phyloP scores from a whole-genome alignment of 1,140 invertebrate genomes.

The Eumaeus atala region DNA sequence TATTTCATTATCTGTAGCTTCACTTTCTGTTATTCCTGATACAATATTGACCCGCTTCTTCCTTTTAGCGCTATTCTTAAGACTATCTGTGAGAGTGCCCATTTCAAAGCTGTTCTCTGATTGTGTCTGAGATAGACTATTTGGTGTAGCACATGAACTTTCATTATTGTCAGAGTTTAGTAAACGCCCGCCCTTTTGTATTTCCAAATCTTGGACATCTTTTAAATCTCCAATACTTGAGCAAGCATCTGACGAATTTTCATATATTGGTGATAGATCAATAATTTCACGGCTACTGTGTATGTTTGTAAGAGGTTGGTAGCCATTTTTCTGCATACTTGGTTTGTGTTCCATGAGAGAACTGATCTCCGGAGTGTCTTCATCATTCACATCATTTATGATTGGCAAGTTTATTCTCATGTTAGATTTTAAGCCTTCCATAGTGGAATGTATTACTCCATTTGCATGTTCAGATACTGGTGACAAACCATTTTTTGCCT shows the following conservation, averaged over 20 bases:
- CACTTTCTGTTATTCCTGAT: slow-evolving; percentile 73
- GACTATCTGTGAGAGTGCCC: slow-evolving; percentile 59
- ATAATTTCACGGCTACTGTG: slow-evolving; percentile 67
- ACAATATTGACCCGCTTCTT: slow-evolving; percentile 79
- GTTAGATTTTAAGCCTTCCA: slow-evolving; percentile 71
- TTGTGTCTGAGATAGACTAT: slow-evolving; percentile 69
- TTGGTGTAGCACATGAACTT: slow-evolving; percentile 64
- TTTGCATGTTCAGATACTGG: slow-evolving; percentile 67
- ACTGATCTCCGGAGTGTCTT: slow-evolving; percentile 50
- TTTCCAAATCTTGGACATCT: slow-evolving; percentile 54
- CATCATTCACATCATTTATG: slow-evolving; percentile 67
- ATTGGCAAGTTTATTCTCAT: slow-evolving; percentile 71
- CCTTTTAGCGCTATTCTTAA: slow-evolving; percentile 74
- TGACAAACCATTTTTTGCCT: slow-evolving; percentile 67
- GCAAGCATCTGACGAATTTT: slow-evolving; percentile 71
- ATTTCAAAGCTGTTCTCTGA: slow-evolving; percentile 73
- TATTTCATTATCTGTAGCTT: slow-evolving; percentile 70
- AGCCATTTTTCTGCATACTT: slow-evolving; percentile 59
- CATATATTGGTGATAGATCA: slow-evolving; percentile 71
- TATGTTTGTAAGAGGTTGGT: slow-evolving; percentile 53
- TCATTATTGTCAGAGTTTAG: slow-evolving; percentile 63
- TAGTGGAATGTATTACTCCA: slow-evolving; percentile 62
- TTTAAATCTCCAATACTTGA: slow-evolving; percentile 68
- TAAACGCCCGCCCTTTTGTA: slow-evolving; percentile 55
- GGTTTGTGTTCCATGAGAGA: slow-evolving; percentile 31